A percentile compares a stretch with the other conserved stretches of the same genome.
phyloP scores from a whole-genome alignment of 2,888 invertebrate genomes.

The Zhuqinia jingwanae region DNA sequence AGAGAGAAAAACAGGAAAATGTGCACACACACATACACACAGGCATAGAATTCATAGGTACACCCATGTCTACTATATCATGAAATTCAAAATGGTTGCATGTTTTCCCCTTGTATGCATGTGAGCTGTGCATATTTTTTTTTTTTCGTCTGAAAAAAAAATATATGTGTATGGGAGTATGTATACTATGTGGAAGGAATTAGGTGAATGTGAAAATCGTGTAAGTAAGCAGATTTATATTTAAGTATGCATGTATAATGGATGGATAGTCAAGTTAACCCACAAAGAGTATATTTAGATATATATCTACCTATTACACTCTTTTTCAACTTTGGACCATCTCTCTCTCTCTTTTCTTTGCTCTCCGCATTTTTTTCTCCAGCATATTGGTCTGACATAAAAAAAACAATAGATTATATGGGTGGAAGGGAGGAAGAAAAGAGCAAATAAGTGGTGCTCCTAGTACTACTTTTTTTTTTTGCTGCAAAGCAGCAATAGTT shows the following conservation, averaged over 20 bases:
- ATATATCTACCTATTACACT: too few species aligned
- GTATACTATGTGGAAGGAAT: background rate
- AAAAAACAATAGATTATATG: constrained; percentile 14
- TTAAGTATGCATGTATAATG: background rate
- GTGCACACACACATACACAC: background rate
- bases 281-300: background rate
- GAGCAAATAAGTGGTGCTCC: constrained; percentile 9
- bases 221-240: too few species aligned
- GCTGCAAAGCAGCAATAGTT: constrained; percentile 8
- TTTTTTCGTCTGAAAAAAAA: too few species aligned
- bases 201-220: constrained; percentile 11
- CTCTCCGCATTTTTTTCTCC: background rate
- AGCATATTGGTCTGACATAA: background rate
- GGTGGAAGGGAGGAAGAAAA: too few species aligned
- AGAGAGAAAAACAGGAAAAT: background rate
- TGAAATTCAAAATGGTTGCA: background rate
- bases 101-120: constrained; percentile 13
- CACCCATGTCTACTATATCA: background rate
- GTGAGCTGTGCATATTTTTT: background rate
- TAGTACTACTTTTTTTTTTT: too few species aligned
- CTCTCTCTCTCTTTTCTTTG: background rate
- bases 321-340: background rate
- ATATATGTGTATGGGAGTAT: background rate
- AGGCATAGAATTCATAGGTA: background rate
- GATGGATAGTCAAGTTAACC: background rate